These are phyloP conservation scores for Columbina picui DNA, from an alignment of 2,113 vertebrate species.

Conservation along the genomic window DNA sequence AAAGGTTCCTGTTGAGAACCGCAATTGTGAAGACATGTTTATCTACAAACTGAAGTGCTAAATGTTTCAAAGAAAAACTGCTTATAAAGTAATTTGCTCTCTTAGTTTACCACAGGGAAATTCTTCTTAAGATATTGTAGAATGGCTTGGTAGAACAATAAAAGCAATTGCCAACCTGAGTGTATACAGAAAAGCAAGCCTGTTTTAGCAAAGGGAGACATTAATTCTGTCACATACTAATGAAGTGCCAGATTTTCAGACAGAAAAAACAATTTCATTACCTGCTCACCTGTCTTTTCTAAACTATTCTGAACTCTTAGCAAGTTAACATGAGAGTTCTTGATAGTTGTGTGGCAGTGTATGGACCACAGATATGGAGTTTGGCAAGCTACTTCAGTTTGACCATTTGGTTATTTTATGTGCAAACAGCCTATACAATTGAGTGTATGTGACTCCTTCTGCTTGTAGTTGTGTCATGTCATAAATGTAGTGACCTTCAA, in stretches of 20 bases:
- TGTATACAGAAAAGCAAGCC: not conserved
- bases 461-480: slow-evolving; percentile 25
- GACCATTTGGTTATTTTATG: slow-evolving; percentile 52
- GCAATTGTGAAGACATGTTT: not conserved
- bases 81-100: not conserved
- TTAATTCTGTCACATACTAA: not conserved
- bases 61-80: not conserved
- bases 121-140: not conserved
- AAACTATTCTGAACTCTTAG: slow-evolving; percentile 35
- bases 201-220: not conserved
- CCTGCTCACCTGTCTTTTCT: slow-evolving; percentile 42
- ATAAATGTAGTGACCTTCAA: slow-evolving; percentile 55
- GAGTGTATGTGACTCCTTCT: slow-evolving; percentile 51
- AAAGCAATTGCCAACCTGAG: not conserved
- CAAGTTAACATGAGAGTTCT: not conserved
- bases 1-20: not conserved
- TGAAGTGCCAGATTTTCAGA: not conserved
- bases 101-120: not conserved
- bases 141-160: not conserved
- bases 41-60: not conserved
- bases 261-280: not conserved
- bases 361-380: not conserved
- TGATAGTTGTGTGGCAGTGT: slow-evolving; percentile 4
- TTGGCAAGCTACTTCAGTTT: slow-evolving; percentile 21
- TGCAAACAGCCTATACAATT: slow-evolving; percentile 51